These are phyloP conservation scores for Sogatella furcifera DNA, from an alignment of 1,140 invertebrate genomes.

Conservation along the genomic window DNA sequence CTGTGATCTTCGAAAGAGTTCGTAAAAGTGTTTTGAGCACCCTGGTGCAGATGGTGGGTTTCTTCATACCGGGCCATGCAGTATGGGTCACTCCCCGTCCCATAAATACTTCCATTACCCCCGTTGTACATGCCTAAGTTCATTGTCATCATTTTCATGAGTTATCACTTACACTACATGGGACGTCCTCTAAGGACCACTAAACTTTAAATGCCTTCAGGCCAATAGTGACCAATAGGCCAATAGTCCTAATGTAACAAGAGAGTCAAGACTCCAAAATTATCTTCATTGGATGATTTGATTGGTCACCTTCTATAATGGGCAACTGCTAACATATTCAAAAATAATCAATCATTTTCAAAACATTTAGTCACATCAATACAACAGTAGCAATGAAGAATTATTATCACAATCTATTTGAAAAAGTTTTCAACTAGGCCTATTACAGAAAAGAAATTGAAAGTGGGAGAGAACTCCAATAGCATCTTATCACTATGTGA, in stretches of 20 bases:
- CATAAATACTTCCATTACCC: constrained; percentile 1
- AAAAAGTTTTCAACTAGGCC: too few species aligned
- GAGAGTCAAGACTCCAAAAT: too few species aligned
- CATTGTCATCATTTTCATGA: constrained; percentile 19
- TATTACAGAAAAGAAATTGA: too few species aligned
- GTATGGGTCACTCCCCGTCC: constrained; percentile 1
- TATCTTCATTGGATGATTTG: too few species aligned
- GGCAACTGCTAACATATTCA: not conserved
- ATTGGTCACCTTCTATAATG: not conserved
- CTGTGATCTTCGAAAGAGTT: constrained; percentile 13
- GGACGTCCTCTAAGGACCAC: too few species aligned
- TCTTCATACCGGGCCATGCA: not conserved
- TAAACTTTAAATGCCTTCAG: too few species aligned
- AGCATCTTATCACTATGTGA: too few species aligned
- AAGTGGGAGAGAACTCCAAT: too few species aligned
- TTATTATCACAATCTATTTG: too few species aligned
- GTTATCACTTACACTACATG: not conserved
- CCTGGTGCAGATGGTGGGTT: not conserved
- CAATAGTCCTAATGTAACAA: too few species aligned
- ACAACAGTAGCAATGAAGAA: not conserved
- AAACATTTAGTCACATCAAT: not conserved
- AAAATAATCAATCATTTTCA: not conserved
- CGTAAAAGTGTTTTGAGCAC: not conserved
- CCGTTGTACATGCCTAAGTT: constrained; percentile 19
- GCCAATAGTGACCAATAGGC: too few species aligned